A percentile compares a stretch with the other conserved stretches of the same genome.
These are phyloP conservation scores for Synanthedon myopaeformis DNA, from an alignment of 2,888 invertebrate genomes.

Conservation along the genomic window DNA sequence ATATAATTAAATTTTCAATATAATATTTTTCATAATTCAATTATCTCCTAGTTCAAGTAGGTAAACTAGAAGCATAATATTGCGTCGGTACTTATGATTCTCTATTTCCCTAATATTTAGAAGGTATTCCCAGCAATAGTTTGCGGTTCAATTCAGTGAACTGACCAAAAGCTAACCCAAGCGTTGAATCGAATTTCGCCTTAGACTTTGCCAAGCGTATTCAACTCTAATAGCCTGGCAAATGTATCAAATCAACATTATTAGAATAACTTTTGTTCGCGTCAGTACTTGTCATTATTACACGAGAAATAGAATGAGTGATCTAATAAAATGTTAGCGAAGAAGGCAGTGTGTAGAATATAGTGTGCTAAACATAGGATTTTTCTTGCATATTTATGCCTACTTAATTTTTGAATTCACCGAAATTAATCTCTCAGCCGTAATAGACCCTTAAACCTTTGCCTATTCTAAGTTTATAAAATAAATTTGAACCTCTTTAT, in stretches of 20 bases:
- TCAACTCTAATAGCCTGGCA: constrained; percentile 1
- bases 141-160: not conserved
- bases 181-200: constrained; percentile 4
- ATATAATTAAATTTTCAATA: no score
- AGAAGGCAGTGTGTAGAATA: no score
- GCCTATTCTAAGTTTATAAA: no score
- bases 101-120: not conserved
- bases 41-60: no score
- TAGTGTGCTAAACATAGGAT: no score
- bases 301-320: not conserved
- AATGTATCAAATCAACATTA: not conserved
- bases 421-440: constrained; percentile 6
- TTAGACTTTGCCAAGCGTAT: constrained; percentile 1
- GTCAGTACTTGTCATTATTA: constrained; percentile 11
- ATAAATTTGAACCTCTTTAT: no score
- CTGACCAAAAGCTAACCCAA: not conserved
- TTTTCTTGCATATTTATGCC: not conserved
- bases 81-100: no score
- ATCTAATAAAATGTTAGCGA: no score
- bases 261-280: constrained; percentile 8
- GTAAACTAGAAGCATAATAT: no score
- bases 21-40: no score
- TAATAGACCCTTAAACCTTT: no score
- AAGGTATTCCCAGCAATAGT: not conserved
- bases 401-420: not conserved